These are phyloP conservation scores for Tachysurus fulvidraco DNA, from an alignment of 2,113 vertebrate genomes.

Conservation along the genomic window DNA sequence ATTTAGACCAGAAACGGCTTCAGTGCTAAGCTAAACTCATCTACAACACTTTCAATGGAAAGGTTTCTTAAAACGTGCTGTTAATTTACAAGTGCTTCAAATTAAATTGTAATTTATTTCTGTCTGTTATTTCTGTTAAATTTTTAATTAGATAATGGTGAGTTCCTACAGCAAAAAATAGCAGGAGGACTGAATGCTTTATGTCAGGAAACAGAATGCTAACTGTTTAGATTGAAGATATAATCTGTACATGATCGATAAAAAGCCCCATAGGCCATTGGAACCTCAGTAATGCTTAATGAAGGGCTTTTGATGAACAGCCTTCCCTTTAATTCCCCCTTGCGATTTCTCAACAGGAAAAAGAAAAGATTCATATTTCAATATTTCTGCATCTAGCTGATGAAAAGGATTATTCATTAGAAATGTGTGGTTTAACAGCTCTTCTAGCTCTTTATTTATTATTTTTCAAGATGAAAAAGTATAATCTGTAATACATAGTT, in stretches of 20 bases:
- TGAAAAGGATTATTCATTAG: background rate
- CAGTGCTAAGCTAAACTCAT: background rate
- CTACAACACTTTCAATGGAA: background rate
- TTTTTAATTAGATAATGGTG: background rate
- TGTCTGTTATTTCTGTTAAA: background rate
- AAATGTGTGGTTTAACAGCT: background rate
- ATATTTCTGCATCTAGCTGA: background rate
- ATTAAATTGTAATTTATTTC: background rate
- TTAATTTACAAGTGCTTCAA: background rate
- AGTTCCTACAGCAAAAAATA: background rate
- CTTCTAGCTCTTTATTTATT: background rate
- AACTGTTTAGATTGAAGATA: slow-evolving; percentile 56
- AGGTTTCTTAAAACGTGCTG: background rate
- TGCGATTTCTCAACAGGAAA: slow-evolving; percentile 21
- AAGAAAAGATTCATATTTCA: background rate
- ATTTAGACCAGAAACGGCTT: background rate
- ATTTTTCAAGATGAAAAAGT: background rate
- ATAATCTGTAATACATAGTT: background rate
- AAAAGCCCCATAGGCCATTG: slow-evolving; percentile 46
- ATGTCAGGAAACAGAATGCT: slow-evolving; percentile 32
- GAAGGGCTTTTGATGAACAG: slow-evolving; percentile 55
- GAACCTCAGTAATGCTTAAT: slow-evolving; percentile 57
- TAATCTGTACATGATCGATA: slow-evolving; percentile 51
- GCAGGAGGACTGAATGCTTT: background rate
- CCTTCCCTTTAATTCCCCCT: slow-evolving; percentile 35